Percentiles rank a stretch among this genome's conserved stretches.
These are phyloP conservation scores for Drosophila micromelanica DNA, from an alignment of 1,140 invertebrate genomes.

Conservation along the genomic window DNA sequence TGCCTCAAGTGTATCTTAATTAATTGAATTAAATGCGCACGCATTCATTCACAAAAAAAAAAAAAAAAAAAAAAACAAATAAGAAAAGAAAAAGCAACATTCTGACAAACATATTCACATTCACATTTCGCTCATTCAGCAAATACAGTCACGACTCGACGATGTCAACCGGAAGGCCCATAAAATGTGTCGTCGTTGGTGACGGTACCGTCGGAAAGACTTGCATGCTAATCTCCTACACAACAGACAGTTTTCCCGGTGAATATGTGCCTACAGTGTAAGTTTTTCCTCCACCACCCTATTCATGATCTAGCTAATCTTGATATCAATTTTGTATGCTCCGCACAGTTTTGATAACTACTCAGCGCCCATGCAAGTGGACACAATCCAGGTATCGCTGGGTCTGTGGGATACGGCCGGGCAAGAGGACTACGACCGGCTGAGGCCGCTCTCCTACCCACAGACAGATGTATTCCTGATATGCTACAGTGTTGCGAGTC, in stretches of 20 bases:
- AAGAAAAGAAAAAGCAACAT: slow-evolving; percentile 37
- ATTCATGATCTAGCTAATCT: slow-evolving; percentile 4
- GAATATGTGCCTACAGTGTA: slow-evolving; percentile 98
- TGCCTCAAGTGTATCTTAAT: slow-evolving; percentile 77
- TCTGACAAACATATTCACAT: slow-evolving; percentile 16
- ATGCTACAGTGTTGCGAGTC: slow-evolving; percentile 98
- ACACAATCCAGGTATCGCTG: slow-evolving; percentile 97
- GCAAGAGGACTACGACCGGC: slow-evolving; percentile 98
- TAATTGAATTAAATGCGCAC: slow-evolving; percentile 79
- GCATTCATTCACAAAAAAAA: slow-evolving; percentile 53
- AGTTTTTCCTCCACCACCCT: slow-evolving; percentile 84
- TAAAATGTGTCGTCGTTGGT: slow-evolving; percentile 93
- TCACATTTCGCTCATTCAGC: slow-evolving; percentile 47
- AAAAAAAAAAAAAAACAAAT: slow-evolving; percentile 8
- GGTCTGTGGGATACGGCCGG: slow-evolving; percentile 98
- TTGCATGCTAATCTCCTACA: slow-evolving; percentile 99
- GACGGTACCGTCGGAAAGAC: slow-evolving; percentile 98
- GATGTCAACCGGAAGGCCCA: slow-evolving; percentile 94
- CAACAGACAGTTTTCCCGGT: slow-evolving; percentile 99
- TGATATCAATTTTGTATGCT: slow-evolving; percentile 12
- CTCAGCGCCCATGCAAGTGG: slow-evolving; percentile 98
- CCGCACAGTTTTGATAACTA: slow-evolving; percentile 96
- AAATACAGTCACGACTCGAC: slow-evolving; percentile 60
- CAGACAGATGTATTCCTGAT: slow-evolving; percentile 99
- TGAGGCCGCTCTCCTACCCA: slow-evolving; percentile 96